Evolutionary conservation across 1,140 invertebrate genomes (phyloP), one percentile per base, ranked within the genome.

Genomic region (Pogonomyrmex californicus): DNA sequence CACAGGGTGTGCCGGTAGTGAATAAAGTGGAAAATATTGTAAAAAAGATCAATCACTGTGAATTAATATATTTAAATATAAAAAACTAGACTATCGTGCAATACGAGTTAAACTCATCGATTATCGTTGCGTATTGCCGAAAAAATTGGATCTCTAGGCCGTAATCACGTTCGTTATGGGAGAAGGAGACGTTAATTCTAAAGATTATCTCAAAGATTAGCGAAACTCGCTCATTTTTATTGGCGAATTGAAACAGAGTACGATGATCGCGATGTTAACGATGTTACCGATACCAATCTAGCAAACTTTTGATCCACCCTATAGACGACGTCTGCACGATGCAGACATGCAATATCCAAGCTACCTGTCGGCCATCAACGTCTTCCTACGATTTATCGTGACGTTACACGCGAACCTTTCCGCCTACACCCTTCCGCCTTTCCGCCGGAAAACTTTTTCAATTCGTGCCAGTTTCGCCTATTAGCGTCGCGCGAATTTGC

Each of bases 301-400:
- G 44, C 30, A 85, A 87, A 85, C 73, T 89, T 81, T n/a, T n/a
- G 49, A 71, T 41, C 49, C 56, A 81, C 62, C 76, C 23, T 23
- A 68, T 86, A 76, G 47, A 66, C 33, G 70, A 30, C 10, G 51
- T 12, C 49, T 44, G 41, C 47, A 10, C 44, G 51, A n/a, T 36
- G n/a, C 36, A 78, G 65, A 76, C 54, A 70, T 65, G 82, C 88
- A 86, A 90, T 90, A 86, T 86, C 86, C 88, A 70, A 77, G 82
- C 82, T 60, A 51, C 62, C 81, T 90, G 81, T 82, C 71, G 44
- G 82, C 86, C 85, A 90, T 90, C 89, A 90, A 90, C 87, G 89
- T 90, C 89, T 90, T 90, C 77, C 30, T 62, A 58, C 86, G 88
- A 90, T 90, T 90, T 90, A 90, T 90, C 89, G 89, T 65, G 86